Percentiles rank a stretch among this genome's conserved stretches.
These are phyloP conservation scores for Drepana falcataria DNA, from an alignment of 2,888 invertebrate species.

Conservation along the genomic window DNA sequence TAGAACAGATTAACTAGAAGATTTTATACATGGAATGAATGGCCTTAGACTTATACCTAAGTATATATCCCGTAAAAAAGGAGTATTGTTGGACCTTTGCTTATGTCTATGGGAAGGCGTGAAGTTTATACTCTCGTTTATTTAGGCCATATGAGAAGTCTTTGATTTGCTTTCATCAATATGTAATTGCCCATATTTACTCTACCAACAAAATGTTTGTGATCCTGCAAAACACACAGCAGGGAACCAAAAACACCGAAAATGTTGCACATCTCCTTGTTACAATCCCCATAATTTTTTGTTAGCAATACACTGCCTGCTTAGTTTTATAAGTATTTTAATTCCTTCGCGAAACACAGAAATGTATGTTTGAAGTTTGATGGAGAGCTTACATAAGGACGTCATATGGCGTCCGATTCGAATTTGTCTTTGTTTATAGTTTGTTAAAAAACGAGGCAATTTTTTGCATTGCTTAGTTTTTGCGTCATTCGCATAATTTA, in stretches of 20 bases:
- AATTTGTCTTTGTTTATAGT: conserved; percentile 65
- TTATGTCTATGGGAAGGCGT: no score
- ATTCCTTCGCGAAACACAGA: conserved; percentile 14
- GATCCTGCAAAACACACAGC: conserved; percentile 43
- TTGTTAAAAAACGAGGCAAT: conserved; percentile 49
- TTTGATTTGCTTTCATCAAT: no score
- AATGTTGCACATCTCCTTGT: conserved; percentile 52
- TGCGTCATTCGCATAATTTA: conserved; percentile 34
- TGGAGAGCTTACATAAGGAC: conserved; percentile 62
- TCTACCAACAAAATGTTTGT: conserved; percentile 29
- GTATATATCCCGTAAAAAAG: no score
- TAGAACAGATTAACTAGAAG: no score
- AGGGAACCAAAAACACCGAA: conserved; percentile 50
- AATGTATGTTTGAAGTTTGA: conserved; percentile 38
- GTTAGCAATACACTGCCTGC: conserved; percentile 39
- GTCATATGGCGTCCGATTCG: conserved; percentile 67
- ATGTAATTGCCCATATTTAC: background rate
- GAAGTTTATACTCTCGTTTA: background rate
- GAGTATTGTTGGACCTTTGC: no score
- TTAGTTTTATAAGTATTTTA: conserved; percentile 11
- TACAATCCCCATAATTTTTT: conserved; percentile 40
- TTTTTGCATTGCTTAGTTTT: conserved; percentile 50
- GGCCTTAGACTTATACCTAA: no score
- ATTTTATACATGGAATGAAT: no score
- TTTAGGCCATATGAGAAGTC: background rate